phyloP scores from a whole-genome alignment of 35 echinoderm and acorn worm species.

The Stichopus chloronotus region DNA sequence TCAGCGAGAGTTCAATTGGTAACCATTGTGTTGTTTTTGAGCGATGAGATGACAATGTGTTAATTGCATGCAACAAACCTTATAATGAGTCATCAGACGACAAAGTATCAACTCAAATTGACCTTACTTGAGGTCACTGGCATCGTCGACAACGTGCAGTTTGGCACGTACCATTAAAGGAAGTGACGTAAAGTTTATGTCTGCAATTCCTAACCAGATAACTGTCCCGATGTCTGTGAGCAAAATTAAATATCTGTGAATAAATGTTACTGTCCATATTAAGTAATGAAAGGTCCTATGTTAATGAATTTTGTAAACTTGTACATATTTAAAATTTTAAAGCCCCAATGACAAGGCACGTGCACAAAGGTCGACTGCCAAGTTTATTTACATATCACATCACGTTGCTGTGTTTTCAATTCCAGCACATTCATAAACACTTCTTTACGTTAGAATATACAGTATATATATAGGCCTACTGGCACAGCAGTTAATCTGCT shows the following conservation, averaged over 20 bases:
- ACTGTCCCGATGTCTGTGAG: neutral
- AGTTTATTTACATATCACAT: neutral
- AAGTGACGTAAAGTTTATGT: neutral
- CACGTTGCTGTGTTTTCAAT: neutral
- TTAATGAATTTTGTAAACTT: too few species aligned
- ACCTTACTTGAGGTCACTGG: conserved; percentile 4
- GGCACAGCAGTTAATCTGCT: too few species aligned
- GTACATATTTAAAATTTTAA: neutral
- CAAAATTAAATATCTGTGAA: neutral
- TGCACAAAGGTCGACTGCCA: neutral
- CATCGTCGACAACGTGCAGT: neutral
- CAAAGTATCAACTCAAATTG: neutral
- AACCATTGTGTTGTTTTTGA: too few species aligned
- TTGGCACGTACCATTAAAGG: neutral
- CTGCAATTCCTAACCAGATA: neutral
- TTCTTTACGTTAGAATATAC: too few species aligned
- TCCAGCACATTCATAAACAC: neutral
- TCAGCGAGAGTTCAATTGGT: too few species aligned
- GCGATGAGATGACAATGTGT: too few species aligned
- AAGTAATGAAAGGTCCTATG: too few species aligned
- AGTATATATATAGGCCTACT: too few species aligned
- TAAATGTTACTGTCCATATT: neutral
- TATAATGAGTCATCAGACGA: neutral
- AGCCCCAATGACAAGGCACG: neutral
- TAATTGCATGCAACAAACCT: neutral